These are phyloP conservation scores for Sylvia borin DNA, from an alignment of 2,797 vertebrate species.

Conservation along the genomic window DNA sequence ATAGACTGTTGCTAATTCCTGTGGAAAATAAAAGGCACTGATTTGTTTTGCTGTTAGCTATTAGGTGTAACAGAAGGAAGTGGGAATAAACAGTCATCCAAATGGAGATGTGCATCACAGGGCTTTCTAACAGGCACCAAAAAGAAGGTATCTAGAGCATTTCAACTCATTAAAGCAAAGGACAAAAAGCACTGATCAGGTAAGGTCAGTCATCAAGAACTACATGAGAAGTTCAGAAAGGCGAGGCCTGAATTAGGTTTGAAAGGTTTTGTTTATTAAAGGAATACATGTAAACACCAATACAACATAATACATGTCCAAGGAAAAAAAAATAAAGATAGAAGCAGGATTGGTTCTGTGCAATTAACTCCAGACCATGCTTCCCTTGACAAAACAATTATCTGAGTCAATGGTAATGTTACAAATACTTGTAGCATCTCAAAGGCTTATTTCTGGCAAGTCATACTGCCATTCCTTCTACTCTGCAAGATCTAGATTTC, in stretches of 20 bases:
- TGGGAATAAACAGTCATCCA: neutral
- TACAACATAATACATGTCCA: conserved; percentile 1
- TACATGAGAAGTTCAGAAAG: neutral
- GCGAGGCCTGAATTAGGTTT: neutral
- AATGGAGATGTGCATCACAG: neutral
- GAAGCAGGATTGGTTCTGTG: neutral
- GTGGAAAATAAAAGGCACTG: neutral
- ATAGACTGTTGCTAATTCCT: neutral
- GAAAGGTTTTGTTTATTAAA: conserved; percentile 50
- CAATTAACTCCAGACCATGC: neutral
- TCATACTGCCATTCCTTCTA: neutral
- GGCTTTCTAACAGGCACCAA: neutral
- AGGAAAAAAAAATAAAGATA: neutral
- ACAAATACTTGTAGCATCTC: neutral
- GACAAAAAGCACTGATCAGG: neutral
- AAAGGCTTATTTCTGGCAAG: neutral
- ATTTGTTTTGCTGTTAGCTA: neutral
- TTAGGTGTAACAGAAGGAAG: neutral
- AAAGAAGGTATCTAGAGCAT: neutral
- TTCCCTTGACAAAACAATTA: neutral
- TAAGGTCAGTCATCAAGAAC: neutral
- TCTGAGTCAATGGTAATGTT: neutral
- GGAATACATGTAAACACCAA: conserved; percentile 43
- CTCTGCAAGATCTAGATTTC: neutral
- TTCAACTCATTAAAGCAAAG: neutral